phyloP scores from a whole-genome alignment of 2,888 invertebrate genomes.

The Ectropis crepuscularia region DNA sequence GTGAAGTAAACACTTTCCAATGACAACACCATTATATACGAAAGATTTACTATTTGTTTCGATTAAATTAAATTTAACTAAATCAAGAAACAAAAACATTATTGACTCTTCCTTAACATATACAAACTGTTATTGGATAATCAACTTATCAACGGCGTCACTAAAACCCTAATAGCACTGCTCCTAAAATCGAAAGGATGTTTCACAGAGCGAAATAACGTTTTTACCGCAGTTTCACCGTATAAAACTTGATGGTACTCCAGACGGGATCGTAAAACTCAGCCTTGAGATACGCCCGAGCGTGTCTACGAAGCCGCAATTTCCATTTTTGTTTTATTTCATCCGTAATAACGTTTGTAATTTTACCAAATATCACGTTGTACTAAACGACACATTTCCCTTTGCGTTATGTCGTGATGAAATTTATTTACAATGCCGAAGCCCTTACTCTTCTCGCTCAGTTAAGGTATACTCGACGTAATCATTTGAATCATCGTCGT shows the following conservation, averaged over 20 bases:
- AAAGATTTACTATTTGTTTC: too few relatives aligned
- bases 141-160: conserved; percentile 16
- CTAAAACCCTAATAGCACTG: conserved; percentile 18
- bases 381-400: conserved; percentile 13
- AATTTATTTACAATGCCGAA: background rate
- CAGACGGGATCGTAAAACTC: conserved; percentile 43
- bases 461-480: too few relatives aligned
- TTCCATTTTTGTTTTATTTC: conserved; percentile 38
- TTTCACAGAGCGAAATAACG: conserved; percentile 35
- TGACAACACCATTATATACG: too few relatives aligned
- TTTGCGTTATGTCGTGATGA: conserved; percentile 17
- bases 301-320: conserved; percentile 39
- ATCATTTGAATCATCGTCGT: too few relatives aligned
- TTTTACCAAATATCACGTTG: conserved; percentile 30
- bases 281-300: conserved; percentile 41
- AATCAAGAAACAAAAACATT: background rate
- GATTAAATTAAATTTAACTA: too few relatives aligned
- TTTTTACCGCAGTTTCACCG: conserved; percentile 43
- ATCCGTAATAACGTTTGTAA: conserved; percentile 31
- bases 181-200: conserved; percentile 29
- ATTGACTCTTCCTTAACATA: background rate
- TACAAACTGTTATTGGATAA: conserved; percentile 13
- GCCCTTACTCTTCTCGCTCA: background rate
- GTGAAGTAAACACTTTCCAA: too few relatives aligned
- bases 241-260: conserved; percentile 43